These are phyloP conservation scores for Epinotia demarniana DNA, from an alignment of 2,888 invertebrate genomes.

Conservation along the genomic window DNA sequence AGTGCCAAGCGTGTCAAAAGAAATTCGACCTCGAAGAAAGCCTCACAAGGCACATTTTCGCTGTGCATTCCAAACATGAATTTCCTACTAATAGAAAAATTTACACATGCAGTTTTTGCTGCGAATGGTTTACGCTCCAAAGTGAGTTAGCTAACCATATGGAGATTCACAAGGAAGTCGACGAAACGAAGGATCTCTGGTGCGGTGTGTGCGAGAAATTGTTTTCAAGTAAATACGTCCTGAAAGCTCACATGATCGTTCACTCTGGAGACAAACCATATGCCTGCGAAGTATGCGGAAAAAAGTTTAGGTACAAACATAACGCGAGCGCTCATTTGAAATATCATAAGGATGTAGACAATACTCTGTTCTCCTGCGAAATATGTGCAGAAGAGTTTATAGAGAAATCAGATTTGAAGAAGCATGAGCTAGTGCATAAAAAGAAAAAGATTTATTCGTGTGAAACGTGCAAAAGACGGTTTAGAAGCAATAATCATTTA, in stretches of 20 bases:
- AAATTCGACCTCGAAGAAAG: conserved; percentile 4
- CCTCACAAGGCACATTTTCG: conserved; percentile 10
- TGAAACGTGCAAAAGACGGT: background rate
- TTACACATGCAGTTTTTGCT: background rate
- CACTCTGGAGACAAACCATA: background rate
- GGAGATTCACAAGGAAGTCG: conserved; percentile 3
- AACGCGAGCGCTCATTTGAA: background rate
- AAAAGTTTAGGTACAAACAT: background rate
- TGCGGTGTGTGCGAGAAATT: background rate
- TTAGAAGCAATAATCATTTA: background rate
- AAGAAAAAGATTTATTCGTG: background rate
- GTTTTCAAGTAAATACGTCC: background rate
- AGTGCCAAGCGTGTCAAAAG: conserved; percentile 7
- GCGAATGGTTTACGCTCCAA: conserved; percentile 1
- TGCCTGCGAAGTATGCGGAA: background rate
- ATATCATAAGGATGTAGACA: background rate
- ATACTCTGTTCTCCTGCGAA: background rate
- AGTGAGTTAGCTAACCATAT: background rate
- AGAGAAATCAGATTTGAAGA: background rate
- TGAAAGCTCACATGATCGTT: background rate
- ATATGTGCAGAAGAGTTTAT: background rate
- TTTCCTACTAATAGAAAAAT: background rate
- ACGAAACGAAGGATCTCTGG: background rate
- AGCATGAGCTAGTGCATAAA: background rate
- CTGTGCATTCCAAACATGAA: conserved; percentile 7